phyloP scores from a whole-genome alignment of 2,113 vertebrate genomes.

The Notarius quadriscutis region DNA sequence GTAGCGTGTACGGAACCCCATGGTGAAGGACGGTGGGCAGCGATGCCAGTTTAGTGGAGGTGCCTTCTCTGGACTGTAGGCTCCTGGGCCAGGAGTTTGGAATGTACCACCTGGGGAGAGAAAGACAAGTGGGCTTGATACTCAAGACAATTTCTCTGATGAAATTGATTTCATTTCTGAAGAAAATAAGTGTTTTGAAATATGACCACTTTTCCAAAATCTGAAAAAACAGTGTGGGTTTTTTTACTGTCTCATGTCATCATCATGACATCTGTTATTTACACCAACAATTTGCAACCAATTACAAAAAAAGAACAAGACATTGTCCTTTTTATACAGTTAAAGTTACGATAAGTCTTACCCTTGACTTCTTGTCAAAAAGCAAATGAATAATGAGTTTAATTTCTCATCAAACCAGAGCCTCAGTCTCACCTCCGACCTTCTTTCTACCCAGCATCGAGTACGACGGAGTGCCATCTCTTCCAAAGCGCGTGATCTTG shows the following conservation, averaged over 20 bases:
- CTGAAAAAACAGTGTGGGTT: no score
- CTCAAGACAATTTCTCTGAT: not conserved
- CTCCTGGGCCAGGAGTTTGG: conserved; percentile 81
- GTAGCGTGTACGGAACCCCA: conserved; percentile 76
- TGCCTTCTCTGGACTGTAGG: conserved; percentile 82
- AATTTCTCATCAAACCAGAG: not conserved
- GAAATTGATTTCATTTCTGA: no score
- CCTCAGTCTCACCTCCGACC: conserved; percentile 54
- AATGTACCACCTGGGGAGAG: conserved; percentile 53
- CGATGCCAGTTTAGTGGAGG: conserved; percentile 70
- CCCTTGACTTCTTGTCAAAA: not conserved
- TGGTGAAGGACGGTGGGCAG: conserved; percentile 78
- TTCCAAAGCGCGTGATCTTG: conserved; percentile 82
- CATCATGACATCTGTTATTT: not conserved
- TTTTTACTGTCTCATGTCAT: no score
- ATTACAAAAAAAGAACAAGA: not conserved
- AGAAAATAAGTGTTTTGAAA: not conserved
- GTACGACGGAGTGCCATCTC: conserved; percentile 77
- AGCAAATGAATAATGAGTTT: not conserved
- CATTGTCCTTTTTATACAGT: not conserved
- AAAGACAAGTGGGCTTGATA: not conserved
- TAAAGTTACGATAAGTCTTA: not conserved
- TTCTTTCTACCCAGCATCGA: conserved; percentile 79
- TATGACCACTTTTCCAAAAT: not conserved
- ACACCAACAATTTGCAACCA: not conserved